phyloP scores from a whole-genome alignment of 37 sponge, comb jelly and placozoan genomes.

The Geodia barretti region DNA sequence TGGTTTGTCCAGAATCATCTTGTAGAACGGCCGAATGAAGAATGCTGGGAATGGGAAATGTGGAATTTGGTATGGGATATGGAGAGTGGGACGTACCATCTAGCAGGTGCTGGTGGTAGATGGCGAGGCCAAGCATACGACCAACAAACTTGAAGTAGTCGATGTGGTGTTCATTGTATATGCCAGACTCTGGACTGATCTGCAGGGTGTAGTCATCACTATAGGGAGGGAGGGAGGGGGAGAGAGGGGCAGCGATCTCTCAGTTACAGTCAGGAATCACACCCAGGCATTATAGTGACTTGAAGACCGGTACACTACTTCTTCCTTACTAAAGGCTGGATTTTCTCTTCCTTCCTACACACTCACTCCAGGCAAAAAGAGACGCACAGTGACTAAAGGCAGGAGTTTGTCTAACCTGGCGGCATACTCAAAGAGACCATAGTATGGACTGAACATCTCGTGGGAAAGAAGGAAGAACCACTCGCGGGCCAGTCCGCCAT shows the following conservation, averaged over 20 bases:
- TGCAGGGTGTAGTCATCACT: slow-evolving; percentile 99
- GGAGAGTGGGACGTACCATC: slow-evolving; percentile 95
- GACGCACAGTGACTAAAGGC: no score
- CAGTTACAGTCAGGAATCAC: no score
- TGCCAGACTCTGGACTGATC: slow-evolving; percentile 95
- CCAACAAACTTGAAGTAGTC: slow-evolving; percentile 94
- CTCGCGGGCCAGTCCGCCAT: slow-evolving; percentile 86
- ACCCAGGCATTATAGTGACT: no score
- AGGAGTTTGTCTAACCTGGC: slow-evolving; percentile 93
- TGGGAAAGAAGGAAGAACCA: slow-evolving; percentile 88
- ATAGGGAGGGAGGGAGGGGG: slow-evolving; percentile 3
- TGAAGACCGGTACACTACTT: no score
- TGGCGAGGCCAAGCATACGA: slow-evolving; percentile 96
- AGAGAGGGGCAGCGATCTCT: no score
- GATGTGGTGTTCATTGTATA: slow-evolving; percentile 87
- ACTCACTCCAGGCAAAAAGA: no score
- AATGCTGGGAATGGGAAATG: slow-evolving; percentile 72
- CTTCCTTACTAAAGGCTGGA: no score
- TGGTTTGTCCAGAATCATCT: slow-evolving; percentile 87
- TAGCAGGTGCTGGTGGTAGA: slow-evolving; percentile 92
- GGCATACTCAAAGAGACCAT: slow-evolving; percentile 96
- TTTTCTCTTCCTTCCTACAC: no score
- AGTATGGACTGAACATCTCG: slow-evolving; percentile 99
- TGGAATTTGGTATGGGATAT: no score
- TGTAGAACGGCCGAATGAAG: slow-evolving; percentile 99